Conservation (phyloP, 1,140 invertebrate genomes). For the Leucophenga varia region DNA sequence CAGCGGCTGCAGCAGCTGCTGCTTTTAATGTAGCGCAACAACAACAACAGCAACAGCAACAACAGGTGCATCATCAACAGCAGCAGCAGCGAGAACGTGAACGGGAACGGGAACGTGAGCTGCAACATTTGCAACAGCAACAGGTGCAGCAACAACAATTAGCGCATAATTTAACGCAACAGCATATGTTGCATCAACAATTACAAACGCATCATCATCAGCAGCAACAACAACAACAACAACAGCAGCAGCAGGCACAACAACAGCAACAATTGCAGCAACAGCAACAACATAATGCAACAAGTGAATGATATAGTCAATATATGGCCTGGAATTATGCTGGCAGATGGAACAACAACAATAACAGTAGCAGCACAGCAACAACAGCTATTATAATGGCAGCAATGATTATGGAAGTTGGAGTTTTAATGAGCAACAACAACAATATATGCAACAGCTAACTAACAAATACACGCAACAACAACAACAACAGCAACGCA, state of each 20-base stretch:
- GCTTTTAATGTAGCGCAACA: conserved; percentile 40
- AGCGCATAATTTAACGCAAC: conserved; percentile 54
- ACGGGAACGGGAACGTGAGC: conserved; percentile 15
- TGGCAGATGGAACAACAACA: too few species aligned
- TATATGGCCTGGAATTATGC: conserved; percentile 44
- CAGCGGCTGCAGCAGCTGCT: conserved; percentile 46
- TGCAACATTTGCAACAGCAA: conserved; percentile 31
- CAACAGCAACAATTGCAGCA: conserved; percentile 37
- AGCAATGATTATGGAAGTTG: conserved; percentile 30
- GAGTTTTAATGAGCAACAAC: conserved; percentile 33
- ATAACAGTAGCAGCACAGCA: too few species aligned
- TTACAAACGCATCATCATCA: conserved; percentile 42
- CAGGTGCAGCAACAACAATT: conserved; percentile 43
- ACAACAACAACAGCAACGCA: conserved; percentile 16
- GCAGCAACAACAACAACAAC: conserved; percentile 38
- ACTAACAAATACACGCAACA: neutral
- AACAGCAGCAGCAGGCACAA: conserved; percentile 43
- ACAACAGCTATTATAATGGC: too few species aligned
- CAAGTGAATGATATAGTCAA: conserved; percentile 55
- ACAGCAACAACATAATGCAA: conserved; percentile 46
- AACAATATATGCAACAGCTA: neutral
- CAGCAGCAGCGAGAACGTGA: conserved; percentile 39
- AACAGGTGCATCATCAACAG: conserved; percentile 33
- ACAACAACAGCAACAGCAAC: conserved; percentile 46
- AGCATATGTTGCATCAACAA: conserved; percentile 41